Percentiles rank a stretch among this genome's conserved stretches.
These are phyloP conservation scores for Tenthredo scrophulariae DNA, from an alignment of 2,888 invertebrate genomes.

Conservation along the genomic window DNA sequence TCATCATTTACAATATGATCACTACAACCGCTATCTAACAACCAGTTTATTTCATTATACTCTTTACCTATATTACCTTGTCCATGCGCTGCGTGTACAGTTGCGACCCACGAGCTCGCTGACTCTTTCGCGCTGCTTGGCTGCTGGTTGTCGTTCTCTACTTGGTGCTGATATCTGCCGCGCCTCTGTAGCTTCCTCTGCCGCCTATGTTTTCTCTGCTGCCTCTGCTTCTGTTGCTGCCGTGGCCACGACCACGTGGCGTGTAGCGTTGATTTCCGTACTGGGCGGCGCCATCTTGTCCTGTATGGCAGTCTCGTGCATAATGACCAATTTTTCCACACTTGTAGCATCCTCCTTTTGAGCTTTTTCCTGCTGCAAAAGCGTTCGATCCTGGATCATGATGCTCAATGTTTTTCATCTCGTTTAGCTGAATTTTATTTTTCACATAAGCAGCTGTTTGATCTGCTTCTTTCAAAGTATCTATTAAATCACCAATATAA, in stretches of 20 bases:
- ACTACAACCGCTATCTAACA: slow-evolving; percentile 55
- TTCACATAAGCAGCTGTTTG: slow-evolving; percentile 61
- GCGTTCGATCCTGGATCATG: too few relatives aligned
- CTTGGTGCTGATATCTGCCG: not conserved
- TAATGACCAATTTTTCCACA: slow-evolving; percentile 57
- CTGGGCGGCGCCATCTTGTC: too few relatives aligned
- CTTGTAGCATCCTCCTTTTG: slow-evolving; percentile 33
- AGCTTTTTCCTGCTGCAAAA: not conserved
- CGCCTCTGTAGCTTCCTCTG: slow-evolving; percentile 41
- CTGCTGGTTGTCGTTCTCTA: slow-evolving; percentile 29
- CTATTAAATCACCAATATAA: slow-evolving; percentile 60
- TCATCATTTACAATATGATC: slow-evolving; percentile 59
- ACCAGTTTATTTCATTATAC: not conserved
- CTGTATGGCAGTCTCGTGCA: slow-evolving; percentile 54
- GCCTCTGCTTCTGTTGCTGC: too few relatives aligned
- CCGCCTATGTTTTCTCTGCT: not conserved
- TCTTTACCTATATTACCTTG: not conserved
- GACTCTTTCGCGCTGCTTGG: not conserved
- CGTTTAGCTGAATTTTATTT: slow-evolving; percentile 55
- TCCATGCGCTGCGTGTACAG: too few relatives aligned
- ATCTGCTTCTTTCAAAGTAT: slow-evolving; percentile 50
- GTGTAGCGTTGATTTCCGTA: too few relatives aligned
- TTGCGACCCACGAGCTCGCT: too few relatives aligned
- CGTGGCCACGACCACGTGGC: slow-evolving; percentile 12
- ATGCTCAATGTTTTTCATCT: slow-evolving; percentile 50